These are phyloP conservation scores for Aegithalos caudatus DNA, from an alignment of 2,113 vertebrate genomes.

Conservation along the genomic window DNA sequence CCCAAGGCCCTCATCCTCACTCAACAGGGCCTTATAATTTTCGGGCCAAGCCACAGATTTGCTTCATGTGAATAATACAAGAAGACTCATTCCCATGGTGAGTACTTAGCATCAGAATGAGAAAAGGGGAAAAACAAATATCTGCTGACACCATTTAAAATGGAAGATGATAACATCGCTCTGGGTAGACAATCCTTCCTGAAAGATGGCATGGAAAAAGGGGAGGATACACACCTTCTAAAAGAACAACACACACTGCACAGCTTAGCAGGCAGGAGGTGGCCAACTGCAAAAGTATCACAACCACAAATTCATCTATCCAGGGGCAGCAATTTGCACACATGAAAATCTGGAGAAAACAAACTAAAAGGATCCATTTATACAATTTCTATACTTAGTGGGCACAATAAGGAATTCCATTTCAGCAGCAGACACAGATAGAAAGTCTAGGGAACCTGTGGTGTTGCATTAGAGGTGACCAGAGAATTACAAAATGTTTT, in stretches of 20 bases:
- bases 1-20: neutral
- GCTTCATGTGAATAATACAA: neutral
- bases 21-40: neutral
- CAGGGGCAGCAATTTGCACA: neutral
- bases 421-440: neutral
- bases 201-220: constrained; percentile 21
- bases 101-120: neutral
- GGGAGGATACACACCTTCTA: neutral
- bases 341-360: neutral
- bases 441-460: neutral
- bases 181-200: neutral
- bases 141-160: constrained; percentile 33
- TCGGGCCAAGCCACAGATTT: constrained; percentile 18
- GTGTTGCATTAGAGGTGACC: neutral
- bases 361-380: neutral
- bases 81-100: neutral
- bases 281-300: neutral
- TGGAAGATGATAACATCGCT: neutral
- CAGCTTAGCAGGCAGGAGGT: neutral
- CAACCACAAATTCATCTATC: neutral
- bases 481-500: neutral
- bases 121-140: constrained; percentile 10
- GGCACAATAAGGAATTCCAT: neutral
- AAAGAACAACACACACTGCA: neutral
- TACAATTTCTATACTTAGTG: neutral